These are phyloP conservation scores for Herpetotheres cachinnans DNA, from an alignment of 2,113 vertebrate genomes.

Conservation along the genomic window DNA sequence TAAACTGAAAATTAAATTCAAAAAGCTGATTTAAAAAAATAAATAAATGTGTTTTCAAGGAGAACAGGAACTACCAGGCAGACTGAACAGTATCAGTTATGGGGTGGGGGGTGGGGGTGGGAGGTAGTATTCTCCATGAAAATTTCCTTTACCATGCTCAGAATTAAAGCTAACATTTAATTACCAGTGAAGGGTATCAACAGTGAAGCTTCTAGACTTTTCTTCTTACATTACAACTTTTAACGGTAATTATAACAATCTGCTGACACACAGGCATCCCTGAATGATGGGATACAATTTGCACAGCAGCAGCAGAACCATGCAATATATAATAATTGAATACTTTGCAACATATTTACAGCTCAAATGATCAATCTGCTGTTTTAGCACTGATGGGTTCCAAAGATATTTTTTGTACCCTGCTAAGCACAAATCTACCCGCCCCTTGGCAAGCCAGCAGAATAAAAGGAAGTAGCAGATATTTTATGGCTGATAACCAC, in stretches of 20 bases:
- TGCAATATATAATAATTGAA: neutral
- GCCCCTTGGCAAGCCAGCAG: neutral
- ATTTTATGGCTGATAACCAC: constrained; percentile 27
- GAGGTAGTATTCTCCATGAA: neutral
- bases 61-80: neutral
- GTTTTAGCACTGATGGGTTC: neutral
- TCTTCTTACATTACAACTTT: neutral
- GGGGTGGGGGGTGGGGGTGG: rapidly evolving
- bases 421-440: constrained; percentile 24
- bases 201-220: neutral
- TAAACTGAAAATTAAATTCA: neutral
- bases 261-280: neutral
- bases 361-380: neutral
- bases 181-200: neutral
- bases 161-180: neutral
- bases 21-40: neutral
- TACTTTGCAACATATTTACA: neutral
- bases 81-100: neutral
- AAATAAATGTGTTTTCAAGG: neutral
- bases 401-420: neutral
- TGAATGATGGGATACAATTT: neutral
- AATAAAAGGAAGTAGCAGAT: constrained; percentile 13
- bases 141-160: neutral
- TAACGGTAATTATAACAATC: neutral
- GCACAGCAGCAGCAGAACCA: neutral